Percentiles rank a stretch among this genome's conserved stretches.
These are phyloP conservation scores for Nymphicus hollandicus DNA, from an alignment of 2,113 vertebrate genomes.

Conservation along the genomic window DNA sequence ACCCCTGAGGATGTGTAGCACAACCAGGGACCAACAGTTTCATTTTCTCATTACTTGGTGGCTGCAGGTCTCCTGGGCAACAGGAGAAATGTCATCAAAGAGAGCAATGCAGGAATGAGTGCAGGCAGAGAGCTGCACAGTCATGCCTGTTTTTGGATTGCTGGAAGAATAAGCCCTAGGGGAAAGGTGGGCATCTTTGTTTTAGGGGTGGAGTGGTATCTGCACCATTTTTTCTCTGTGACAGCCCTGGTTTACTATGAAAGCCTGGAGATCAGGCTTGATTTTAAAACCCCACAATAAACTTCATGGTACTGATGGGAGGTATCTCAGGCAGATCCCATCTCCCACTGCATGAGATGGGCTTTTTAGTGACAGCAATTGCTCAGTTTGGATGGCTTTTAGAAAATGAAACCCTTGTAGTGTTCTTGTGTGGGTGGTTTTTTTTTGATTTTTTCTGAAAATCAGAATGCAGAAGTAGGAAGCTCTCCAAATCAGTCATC, in stretches of 20 bases:
- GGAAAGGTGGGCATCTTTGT: neutral
- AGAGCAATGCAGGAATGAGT: neutral
- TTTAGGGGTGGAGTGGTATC: neutral
- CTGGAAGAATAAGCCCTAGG: neutral
- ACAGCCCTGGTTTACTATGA: neutral
- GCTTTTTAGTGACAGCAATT: neutral
- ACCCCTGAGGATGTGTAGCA: neutral
- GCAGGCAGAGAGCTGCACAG: neutral
- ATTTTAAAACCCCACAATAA: neutral
- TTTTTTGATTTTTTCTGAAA: neutral
- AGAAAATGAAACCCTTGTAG: neutral
- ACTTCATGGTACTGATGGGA: accelerated
- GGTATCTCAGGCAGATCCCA: neutral
- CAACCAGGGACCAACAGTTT: neutral
- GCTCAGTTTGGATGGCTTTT: neutral
- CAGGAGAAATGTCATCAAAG: neutral
- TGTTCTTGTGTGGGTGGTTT: neutral
- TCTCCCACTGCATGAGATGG: accelerated
- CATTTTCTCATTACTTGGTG: neutral
- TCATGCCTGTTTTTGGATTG: neutral
- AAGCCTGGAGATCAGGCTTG: neutral
- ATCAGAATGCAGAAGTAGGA: neutral
- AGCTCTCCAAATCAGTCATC: neutral
- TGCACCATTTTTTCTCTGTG: neutral
- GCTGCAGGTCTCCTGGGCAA: neutral